Conservation (phyloP, 2,113 vertebrate genomes). For the Labeo catla region DNA sequence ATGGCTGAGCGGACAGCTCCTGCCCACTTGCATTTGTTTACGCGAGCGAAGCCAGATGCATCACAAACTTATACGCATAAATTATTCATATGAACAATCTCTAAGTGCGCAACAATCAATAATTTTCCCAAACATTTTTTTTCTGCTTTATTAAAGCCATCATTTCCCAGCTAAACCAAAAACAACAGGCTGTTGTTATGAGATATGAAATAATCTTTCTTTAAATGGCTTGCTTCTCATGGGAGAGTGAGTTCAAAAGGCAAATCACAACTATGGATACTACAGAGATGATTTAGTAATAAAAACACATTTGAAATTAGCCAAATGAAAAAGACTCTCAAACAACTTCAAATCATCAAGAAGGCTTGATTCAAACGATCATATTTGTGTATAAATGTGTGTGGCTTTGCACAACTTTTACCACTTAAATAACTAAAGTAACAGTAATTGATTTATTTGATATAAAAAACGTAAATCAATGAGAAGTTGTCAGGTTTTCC, state of each 20-base stretch:
- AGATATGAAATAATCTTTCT: neutral
- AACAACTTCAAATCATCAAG: neutral
- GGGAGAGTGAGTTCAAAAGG: conserved; percentile 5
- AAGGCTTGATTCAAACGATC: neutral
- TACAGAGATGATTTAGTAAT: neutral
- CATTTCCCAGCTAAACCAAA: neutral
- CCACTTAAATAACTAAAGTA: neutral
- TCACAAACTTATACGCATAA: neutral
- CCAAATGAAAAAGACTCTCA: neutral
- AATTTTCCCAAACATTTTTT: neutral
- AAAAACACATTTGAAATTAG: neutral
- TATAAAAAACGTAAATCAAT: neutral
- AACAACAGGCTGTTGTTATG: neutral
- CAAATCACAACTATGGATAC: neutral
- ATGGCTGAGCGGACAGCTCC: conserved; percentile 8
- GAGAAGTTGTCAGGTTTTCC: neutral
- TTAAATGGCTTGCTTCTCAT: neutral
- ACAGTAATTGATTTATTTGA: neutral
- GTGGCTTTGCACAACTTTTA: neutral
- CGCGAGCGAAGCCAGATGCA: neutral
- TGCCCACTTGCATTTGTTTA: conserved; percentile 28
- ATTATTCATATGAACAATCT: neutral
- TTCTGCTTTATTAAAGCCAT: neutral
- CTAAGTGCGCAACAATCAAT: neutral
- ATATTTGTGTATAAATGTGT: neutral